Evolutionary conservation across 2,888 invertebrate genomes (phyloP), one percentile per base, ranked within the genome.

Genomic region (Nematopogon swammerdamellus): DNA sequence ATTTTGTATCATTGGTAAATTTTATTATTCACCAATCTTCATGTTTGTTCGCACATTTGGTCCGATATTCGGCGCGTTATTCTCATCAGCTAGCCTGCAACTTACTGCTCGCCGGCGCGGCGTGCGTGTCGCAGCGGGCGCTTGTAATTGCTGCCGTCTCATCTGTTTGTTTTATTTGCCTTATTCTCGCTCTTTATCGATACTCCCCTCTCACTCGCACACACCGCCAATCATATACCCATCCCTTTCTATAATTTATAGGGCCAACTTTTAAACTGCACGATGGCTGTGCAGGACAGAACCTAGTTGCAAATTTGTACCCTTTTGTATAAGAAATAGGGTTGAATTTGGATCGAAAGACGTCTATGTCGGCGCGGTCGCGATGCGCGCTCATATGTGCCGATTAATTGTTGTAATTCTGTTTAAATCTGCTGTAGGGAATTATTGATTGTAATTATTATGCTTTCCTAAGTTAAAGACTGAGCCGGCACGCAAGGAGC

Each of bases 381-480:
- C 11, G 36, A 36, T 36, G 36, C 8, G 36, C 36, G 36, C 36
- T 36, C 11, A 36, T 36, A 14, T 36, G n/a, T 14, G 11, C 61
- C 61, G 64, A 68, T 69, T 67, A 65, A 68, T 68, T 64, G 65
- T 63, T 58, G 62, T 59, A 61, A 64, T 66, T 63, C 63, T 55
- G 60, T 67, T 64, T 64, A 66, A 48, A 43, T 43, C 43, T 50
- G 50, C 50, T 59, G 61, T 60, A 63, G 60, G 58, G 59, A 62
- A 65, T 72, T 73, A 74, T 75, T 75, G 72, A 75, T 74, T 70
- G 70, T 72, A 74, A 72, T 74, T 70, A 73, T 69, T 65, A 70
- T 70, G 68, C 68, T 65, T 66, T 65, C 62, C 64, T 67, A 60
- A 65, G 68, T 63, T 63, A 67, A 69, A 67, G 61, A 67, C 64